Evolutionary conservation across 2,888 invertebrate genomes (phyloP), one percentile per base, ranked within the genome.

Genomic region (Blastobasis adustella): DNA sequence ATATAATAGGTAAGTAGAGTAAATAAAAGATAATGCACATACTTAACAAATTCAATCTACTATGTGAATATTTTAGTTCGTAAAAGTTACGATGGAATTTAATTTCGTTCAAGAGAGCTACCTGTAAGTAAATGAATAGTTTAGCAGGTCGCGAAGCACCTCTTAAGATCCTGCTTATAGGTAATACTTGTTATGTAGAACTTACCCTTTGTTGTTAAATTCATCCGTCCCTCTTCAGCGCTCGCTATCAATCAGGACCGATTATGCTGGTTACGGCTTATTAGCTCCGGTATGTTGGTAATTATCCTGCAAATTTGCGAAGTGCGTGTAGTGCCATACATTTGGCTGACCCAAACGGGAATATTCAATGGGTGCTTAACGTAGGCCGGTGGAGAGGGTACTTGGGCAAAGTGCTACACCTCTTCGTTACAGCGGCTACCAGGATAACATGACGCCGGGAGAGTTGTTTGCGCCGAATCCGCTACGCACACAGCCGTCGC

Each of bases 181-280:
- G 23, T 23, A 37, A 45, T 36, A 43, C 46, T 5, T 42, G 42
- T 9, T n/a, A 42, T 5, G 6, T 9, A 42, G 49, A 54, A 75
- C 85, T 83, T 67, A 88, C 88, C 84, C 63, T 79, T 88, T 63
- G 88, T 88, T 74, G 86, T 87, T 80, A 88, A 78, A 88, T 88
- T 88, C 88, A 88, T 88, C 72, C 86, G 86, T 78, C 69, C 79
- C 82, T 82, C 83, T 83, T 82, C 71, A 80, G 61, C 63, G 73
- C 68, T 71, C 45, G 65, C 77, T 71, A 73, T 72, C 81, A 84
- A 85, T 86, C 82, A 82, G 75, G 69, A 69, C 68, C 69, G 82
- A 81, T 82, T 79, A 73, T 71, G 76, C 71, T 74, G 76, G 73
- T 72, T 75, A 73, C 73, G 68, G 67, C 75, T 80, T 82, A 84